Percentiles rank a stretch among this genome's conserved stretches.
Evolutionary conservation across 2,113 vertebrate genomes (phyloP).

Genomic region (Corythaixoides concolor): DNA sequence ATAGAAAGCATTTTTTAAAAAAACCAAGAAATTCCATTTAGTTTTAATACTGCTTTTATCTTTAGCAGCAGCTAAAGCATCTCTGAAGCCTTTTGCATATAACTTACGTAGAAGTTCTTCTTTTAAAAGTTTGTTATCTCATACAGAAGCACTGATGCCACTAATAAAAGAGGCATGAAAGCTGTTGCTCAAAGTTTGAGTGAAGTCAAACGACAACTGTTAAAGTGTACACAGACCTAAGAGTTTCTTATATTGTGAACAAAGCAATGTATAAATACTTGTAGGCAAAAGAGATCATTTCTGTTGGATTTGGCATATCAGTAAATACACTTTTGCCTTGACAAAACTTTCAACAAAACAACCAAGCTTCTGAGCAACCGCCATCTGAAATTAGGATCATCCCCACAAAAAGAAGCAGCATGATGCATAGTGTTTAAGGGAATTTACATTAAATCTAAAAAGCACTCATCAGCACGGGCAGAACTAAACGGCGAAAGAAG

Average conservation of each 20-base stretch:
- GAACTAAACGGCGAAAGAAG: neutral
- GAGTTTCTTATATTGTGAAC: neutral
- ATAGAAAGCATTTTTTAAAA: neutral
- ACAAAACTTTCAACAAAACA: neutral
- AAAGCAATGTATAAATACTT: neutral
- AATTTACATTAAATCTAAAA: neutral
- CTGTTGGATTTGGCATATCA: neutral
- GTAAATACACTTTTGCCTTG: neutral
- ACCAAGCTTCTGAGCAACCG: neutral
- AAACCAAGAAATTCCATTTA: neutral
- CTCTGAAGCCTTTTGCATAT: neutral
- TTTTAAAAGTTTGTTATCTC: neutral
- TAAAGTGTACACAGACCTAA: neutral
- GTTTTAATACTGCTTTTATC: neutral
- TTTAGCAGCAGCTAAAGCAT: neutral
- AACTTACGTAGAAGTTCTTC: neutral
- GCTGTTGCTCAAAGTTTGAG: neutral
- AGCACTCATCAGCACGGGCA: neutral
- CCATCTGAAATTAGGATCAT: neutral
- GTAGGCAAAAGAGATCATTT: conserved; percentile 19
- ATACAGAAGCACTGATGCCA: neutral
- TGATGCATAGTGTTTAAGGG: neutral
- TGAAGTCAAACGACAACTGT: neutral
- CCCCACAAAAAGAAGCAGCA: neutral
- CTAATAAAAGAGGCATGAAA: neutral